Evolutionary conservation across 2,797 vertebrate species (phyloP).

Genomic region (Nasua narica): DNA sequence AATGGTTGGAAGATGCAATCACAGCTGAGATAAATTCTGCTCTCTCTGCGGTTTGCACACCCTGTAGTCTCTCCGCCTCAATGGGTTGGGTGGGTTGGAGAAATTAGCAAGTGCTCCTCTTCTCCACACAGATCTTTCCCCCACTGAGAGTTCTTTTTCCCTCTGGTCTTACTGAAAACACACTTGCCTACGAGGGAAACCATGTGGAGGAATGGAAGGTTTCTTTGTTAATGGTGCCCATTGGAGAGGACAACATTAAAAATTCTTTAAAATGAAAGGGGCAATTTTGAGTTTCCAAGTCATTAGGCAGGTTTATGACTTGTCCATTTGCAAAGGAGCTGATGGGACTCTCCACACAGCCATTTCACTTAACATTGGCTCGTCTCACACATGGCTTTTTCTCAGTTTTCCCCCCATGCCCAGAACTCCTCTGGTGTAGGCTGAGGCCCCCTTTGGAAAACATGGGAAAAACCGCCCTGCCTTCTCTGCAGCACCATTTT

Average conservation of each 20-base stretch:
- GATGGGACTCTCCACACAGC: constrained; percentile 34
- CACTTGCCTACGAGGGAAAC: constrained; percentile 11
- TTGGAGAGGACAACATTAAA: constrained; percentile 71
- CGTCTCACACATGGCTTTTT: constrained; percentile 28
- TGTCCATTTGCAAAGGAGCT: constrained; percentile 55
- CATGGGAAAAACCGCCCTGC: background rate
- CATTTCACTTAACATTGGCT: constrained; percentile 45
- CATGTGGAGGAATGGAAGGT: constrained; percentile 25
- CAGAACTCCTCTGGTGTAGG: background rate
- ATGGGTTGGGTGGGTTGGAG: background rate
- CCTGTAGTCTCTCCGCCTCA: background rate
- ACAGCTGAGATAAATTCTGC: constrained; percentile 72
- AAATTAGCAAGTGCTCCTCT: constrained; percentile 41
- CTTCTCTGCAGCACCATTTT: background rate
- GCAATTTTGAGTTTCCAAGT: constrained; percentile 66
- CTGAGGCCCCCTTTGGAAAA: background rate
- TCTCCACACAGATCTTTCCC: background rate
- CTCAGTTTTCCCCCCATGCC: background rate
- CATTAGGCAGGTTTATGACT: constrained; percentile 75
- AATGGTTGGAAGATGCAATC: constrained; percentile 72
- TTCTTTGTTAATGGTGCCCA: constrained; percentile 56
- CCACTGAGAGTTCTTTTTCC: constrained; percentile 37
- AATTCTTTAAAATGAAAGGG: constrained; percentile 60
- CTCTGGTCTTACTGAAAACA: constrained; percentile 36
- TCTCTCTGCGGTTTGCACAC: background rate